These are phyloP conservation scores for Caerostris darwini DNA, from an alignment of 1,140 invertebrate genomes.

Conservation along the genomic window DNA sequence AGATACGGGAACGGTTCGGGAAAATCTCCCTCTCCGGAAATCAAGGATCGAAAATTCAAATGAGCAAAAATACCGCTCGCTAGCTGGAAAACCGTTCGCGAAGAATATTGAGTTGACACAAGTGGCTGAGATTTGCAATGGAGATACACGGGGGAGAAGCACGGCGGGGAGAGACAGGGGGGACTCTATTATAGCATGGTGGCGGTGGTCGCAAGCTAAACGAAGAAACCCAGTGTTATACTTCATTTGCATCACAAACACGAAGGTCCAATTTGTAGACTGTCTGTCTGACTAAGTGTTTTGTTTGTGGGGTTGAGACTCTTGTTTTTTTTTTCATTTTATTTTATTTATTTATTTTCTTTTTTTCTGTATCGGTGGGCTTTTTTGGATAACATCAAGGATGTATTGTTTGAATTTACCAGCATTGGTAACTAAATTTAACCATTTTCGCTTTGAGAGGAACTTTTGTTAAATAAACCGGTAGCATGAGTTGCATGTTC, in stretches of 20 bases:
- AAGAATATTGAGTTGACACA: constrained; percentile 78
- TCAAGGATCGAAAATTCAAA: constrained; percentile 78
- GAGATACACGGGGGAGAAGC: constrained; percentile 62
- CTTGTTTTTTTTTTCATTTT: background rate
- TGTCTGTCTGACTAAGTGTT: constrained; percentile 73
- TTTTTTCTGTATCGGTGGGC: background rate
- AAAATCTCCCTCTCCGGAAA: constrained; percentile 63
- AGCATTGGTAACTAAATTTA: background rate
- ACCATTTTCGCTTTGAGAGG: background rate
- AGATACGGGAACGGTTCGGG: background rate
- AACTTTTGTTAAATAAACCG: too few relatives aligned
- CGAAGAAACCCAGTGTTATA: constrained; percentile 61
- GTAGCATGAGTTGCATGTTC: too few relatives aligned
- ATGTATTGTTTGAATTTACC: background rate
- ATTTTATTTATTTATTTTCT: background rate
- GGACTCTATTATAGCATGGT: constrained; percentile 75
- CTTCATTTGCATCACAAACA: constrained; percentile 77
- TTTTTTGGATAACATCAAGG: background rate
- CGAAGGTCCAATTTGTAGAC: constrained; percentile 76
- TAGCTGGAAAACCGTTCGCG: constrained; percentile 74
- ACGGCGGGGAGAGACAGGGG: background rate
- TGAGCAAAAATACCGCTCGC: constrained; percentile 76
- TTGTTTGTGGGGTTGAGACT: constrained; percentile 17
- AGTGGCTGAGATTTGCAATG: constrained; percentile 77
- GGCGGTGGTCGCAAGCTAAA: constrained; percentile 68